Percentiles rank a stretch among this genome's conserved stretches.
phyloP scores from a whole-genome alignment of 2,113 vertebrate species.

The Xiphias gladius region DNA sequence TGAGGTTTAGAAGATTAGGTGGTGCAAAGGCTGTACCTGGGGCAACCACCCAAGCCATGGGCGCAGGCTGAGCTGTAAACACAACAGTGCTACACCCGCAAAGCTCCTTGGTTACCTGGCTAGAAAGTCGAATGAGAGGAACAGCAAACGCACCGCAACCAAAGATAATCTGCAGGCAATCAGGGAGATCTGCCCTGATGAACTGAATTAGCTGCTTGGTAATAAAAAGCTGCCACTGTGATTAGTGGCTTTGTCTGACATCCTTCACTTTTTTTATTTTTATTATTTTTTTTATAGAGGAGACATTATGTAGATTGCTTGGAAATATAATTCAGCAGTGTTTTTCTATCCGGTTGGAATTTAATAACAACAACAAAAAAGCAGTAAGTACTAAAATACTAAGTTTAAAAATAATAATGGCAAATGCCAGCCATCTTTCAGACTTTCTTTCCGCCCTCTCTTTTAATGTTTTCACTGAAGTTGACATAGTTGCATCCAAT shows the following conservation, averaged over 20 bases:
- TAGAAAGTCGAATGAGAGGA: conserved; percentile 10
- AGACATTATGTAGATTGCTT: background rate
- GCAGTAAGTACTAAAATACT: background rate
- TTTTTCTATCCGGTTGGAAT: background rate
- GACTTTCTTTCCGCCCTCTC: background rate
- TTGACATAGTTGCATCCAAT: background rate
- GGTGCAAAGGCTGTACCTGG: conserved; percentile 2
- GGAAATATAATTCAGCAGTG: background rate
- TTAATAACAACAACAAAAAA: no score
- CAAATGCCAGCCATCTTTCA: background rate
- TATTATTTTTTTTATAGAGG: background rate
- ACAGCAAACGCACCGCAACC: conserved; percentile 5
- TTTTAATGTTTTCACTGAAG: background rate
- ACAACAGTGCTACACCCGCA: conserved; percentile 2
- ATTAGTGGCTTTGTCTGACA: conserved; percentile 21
- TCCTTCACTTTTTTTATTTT: background rate
- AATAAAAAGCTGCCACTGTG: conserved; percentile 23
- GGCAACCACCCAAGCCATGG: conserved; percentile 33
- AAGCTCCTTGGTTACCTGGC: background rate
- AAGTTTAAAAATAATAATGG: background rate
- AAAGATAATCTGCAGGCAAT: conserved; percentile 17
- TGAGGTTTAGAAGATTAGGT: conserved; percentile 31
- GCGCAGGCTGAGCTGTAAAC: conserved; percentile 38
- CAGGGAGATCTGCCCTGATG: background rate
- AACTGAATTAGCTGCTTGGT: conserved; percentile 7